Percentiles rank a stretch among this genome's conserved stretches.
Conservation (phyloP, 2,797 vertebrate species). For the Lithobates sylvaticus region DNA sequence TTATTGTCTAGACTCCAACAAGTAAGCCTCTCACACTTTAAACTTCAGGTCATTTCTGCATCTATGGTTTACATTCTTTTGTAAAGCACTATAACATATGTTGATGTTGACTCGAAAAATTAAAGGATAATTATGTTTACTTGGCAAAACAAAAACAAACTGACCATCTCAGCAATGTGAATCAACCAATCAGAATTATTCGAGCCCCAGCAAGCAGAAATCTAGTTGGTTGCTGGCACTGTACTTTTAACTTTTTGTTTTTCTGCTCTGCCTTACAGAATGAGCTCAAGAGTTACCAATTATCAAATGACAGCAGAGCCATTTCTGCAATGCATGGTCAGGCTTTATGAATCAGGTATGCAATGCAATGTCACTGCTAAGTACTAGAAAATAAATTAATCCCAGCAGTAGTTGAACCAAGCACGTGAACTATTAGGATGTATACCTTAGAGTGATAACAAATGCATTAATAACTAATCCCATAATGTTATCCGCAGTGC, state of each 20-base stretch:
- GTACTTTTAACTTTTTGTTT: neutral
- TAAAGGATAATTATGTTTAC: neutral
- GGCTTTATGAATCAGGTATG: neutral
- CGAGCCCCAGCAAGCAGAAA: neutral
- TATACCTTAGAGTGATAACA: conserved; percentile 2
- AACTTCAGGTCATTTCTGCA: neutral
- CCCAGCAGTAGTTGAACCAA: neutral
- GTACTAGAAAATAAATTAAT: neutral
- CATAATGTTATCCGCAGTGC: neutral
- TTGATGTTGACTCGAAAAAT: neutral
- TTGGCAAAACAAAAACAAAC: neutral
- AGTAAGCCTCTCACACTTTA: neutral
- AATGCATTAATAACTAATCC: conserved; percentile 5
- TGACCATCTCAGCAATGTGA: no score
- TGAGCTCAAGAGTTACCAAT: neutral
- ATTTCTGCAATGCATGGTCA: neutral
- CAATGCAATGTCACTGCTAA: neutral
- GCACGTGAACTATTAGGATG: neutral
- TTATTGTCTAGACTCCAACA: neutral
- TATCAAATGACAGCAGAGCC: neutral
- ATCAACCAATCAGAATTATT: neutral
- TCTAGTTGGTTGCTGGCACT: neutral
- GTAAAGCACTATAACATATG: neutral
- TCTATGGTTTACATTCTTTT: neutral
- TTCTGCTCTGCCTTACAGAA: neutral